Evolutionary conservation across 1,140 invertebrate species (phyloP).

Genomic region (Oncopodura yosiiana): DNA sequence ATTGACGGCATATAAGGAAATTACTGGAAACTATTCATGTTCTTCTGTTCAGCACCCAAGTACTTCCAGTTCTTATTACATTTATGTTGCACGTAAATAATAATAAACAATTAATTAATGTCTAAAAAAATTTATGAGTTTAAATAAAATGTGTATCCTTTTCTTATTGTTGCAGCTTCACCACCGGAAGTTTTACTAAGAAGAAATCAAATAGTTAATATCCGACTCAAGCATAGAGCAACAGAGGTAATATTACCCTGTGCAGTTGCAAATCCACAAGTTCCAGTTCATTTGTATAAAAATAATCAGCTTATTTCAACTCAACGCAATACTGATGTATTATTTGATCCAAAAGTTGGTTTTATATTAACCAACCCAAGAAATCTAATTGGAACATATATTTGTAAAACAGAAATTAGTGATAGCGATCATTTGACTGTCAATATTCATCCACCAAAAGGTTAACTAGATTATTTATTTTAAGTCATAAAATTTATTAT

Average conservation of each 20-base stretch:
- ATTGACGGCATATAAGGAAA: constrained; percentile 18
- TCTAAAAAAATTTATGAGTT: not conserved
- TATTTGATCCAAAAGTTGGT: constrained; percentile 21
- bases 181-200: constrained; percentile 17
- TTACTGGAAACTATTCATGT: constrained; percentile 23
- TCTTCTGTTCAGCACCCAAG: constrained; percentile 8
- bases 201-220: constrained; percentile 1
- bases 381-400: not conserved
- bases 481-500: too few species aligned
- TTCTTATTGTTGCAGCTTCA: constrained; percentile 2
- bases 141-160: not conserved
- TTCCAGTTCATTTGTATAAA: constrained; percentile 10
- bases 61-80: constrained; percentile 12
- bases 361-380: constrained; percentile 9
- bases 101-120: not conserved
- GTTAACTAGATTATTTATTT: not conserved
- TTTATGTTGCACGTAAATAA: constrained; percentile 20
- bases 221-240: not conserved
- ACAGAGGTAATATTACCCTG: constrained; percentile 14
- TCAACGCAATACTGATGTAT: not conserved
- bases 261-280: constrained; percentile 18
- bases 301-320: not conserved
- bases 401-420: constrained; percentile 9
- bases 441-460: not conserved
- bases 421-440: constrained; percentile 3